A percentile compares a stretch with the other conserved stretches of the same genome.
Evolutionary conservation across 2,888 invertebrate genomes (phyloP).

Genomic region (Megastigmus dorsalis): DNA sequence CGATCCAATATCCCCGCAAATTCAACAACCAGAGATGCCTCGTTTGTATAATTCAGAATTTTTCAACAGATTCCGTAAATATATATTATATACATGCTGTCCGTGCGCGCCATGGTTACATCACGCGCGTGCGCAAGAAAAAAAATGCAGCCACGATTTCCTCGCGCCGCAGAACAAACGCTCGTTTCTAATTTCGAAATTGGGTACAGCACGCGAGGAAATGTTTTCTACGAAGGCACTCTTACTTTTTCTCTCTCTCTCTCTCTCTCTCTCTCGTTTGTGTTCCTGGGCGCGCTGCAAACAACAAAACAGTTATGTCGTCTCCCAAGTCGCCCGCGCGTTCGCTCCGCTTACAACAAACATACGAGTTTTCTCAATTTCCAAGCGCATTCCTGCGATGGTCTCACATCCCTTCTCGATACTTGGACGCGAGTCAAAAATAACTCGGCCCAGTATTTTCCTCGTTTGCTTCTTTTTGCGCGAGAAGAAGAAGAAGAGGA

Average conservation of each 20-base stretch:
- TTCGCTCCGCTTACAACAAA: too few species aligned
- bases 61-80: not conserved
- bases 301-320: not conserved
- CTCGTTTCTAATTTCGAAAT: slow-evolving; percentile 9
- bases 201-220: not conserved
- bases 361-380: not conserved
- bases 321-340: not conserved
- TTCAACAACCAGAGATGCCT: too few species aligned
- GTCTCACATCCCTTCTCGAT: too few species aligned
- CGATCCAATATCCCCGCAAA: not conserved
- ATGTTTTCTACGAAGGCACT: not conserved
- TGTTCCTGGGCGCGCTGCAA: not conserved
- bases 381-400: not conserved
- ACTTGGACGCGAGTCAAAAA: slow-evolving; percentile 10
- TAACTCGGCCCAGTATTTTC: not conserved
- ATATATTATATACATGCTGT: not conserved
- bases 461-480: not conserved
- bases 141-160: not conserved
- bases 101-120: not conserved
- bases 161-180: not conserved
- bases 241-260: not conserved
- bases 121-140: too few species aligned
- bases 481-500: not conserved
- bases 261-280: not conserved
- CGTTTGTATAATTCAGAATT: too few species aligned